Evolutionary conservation across 1,140 invertebrate species (phyloP).

Genomic region (Drosophila eugracilis): DNA sequence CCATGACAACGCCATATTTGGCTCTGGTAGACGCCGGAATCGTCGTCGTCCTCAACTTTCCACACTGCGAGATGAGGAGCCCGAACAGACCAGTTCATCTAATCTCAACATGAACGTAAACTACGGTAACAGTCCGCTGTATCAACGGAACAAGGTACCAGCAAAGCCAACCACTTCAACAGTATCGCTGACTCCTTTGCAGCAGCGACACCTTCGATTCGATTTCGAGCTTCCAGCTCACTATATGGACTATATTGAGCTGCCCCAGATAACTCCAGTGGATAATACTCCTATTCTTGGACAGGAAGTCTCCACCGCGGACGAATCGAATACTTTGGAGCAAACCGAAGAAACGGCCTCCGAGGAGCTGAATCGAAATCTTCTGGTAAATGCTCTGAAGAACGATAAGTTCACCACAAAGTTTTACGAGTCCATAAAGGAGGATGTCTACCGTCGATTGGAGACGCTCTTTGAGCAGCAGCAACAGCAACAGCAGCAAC

Average conservation of each 20-base stretch:
- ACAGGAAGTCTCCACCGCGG: constrained; percentile 37
- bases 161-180: constrained; percentile 67
- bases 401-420: constrained; percentile 86
- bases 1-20: constrained; percentile 51
- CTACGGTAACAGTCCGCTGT: constrained; percentile 68
- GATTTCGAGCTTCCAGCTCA: constrained; percentile 66
- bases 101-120: constrained; percentile 79
- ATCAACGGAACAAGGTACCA: constrained; percentile 78
- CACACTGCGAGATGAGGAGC: constrained; percentile 54
- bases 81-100: constrained; percentile 52
- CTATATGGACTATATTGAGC: constrained; percentile 56
- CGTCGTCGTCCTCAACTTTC: constrained; percentile 60
- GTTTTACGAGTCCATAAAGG: constrained; percentile 88
- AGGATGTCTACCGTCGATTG: constrained; percentile 89
- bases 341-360: constrained; percentile 76
- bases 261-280: constrained; percentile 19
- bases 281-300: constrained; percentile 38
- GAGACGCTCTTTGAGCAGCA: constrained; percentile 89
- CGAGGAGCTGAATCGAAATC: constrained; percentile 80
- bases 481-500: constrained; percentile 85
- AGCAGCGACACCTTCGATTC: constrained; percentile 77
- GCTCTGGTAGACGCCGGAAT: constrained; percentile 53
- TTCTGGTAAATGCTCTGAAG: constrained; percentile 79
- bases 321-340: constrained; percentile 63
- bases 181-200: constrained; percentile 69